Evolutionary conservation across 2,113 vertebrate genomes (phyloP).

Genomic region (Oenanthe oenanthe): DNA sequence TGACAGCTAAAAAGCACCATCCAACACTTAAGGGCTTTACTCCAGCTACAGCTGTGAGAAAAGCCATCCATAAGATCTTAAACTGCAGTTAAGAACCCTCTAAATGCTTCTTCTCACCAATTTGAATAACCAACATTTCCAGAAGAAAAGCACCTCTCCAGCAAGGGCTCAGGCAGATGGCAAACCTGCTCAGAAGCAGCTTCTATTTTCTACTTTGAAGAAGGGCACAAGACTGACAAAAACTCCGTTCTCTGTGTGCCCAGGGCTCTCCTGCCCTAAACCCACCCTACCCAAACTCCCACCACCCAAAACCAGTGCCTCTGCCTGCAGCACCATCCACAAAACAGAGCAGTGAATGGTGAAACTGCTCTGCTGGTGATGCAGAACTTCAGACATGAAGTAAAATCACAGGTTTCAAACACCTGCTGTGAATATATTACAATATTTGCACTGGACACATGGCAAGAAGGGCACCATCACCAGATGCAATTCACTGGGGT

Average conservation of each 20-base stretch:
- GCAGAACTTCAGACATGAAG: background rate
- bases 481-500: background rate
- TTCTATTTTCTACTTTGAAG: background rate
- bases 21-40: background rate
- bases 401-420: background rate
- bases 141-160: background rate
- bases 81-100: background rate
- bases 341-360: background rate
- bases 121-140: background rate
- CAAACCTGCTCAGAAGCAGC: background rate
- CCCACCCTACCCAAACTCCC: background rate
- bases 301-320: background rate
- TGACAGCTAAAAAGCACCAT: background rate
- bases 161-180: background rate
- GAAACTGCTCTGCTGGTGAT: background rate
- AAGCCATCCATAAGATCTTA: background rate
- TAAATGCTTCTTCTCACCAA: background rate
- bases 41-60: background rate
- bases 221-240: background rate
- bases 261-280: background rate
- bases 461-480: background rate
- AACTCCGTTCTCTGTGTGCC: rapidly evolving
- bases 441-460: background rate
- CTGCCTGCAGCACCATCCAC: background rate
- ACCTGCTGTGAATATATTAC: background rate